Base-by-base conservation (phyloP, 2,797 vertebrate genomes). In the Sebastes baramenuke region DNA sequence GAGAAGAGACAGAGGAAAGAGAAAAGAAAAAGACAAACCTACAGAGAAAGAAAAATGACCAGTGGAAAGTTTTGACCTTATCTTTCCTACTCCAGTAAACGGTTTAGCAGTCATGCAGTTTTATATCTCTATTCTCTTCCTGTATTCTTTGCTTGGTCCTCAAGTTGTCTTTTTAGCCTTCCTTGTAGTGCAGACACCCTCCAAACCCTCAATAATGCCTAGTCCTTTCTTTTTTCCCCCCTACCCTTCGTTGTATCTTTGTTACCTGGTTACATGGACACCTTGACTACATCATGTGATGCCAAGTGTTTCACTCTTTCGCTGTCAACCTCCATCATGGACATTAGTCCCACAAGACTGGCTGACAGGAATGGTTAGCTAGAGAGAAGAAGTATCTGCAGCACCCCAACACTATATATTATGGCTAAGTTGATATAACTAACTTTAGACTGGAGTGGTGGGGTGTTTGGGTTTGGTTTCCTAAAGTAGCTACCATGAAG, bases 301-400 rank as follows among this genome's bases (percentile, higher is more conserved):
- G 32, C 56, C 13, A 18, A 72, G 14, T 22, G 55, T 72, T 78
- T 54, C 1, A 36, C 16, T 61, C 54, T 60, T 54, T 84, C n/a
- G 34, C 61, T 32, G 38, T 72, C 58, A 34, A n/a, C 27, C 29
- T 27, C 66, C 18, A 22, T 34, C 59, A 32, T 9, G 58, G 71
- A 72, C 78, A 73, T 80, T 60, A 78, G 62, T 85, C 75, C 72
- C 56, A 77, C 62, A 25, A 81, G 64, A 83, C 67, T 71, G 59
- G 32, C 56, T 83, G 27, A 67, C 42, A 55, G 77, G 71, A 84
- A 85, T 79, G 49, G 72, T 77, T 56, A 72, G 58, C 49, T 18
- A 46, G 42, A 46, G 16, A 46, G 16, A 46, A 46, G 16, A 46
- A 46, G 42, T 46, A 46, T 18, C 16, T 46, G 42, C 6, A 46